These are phyloP conservation scores for Parnassius smintheus DNA, from an alignment of 2,888 invertebrate genomes.

Conservation along the genomic window DNA sequence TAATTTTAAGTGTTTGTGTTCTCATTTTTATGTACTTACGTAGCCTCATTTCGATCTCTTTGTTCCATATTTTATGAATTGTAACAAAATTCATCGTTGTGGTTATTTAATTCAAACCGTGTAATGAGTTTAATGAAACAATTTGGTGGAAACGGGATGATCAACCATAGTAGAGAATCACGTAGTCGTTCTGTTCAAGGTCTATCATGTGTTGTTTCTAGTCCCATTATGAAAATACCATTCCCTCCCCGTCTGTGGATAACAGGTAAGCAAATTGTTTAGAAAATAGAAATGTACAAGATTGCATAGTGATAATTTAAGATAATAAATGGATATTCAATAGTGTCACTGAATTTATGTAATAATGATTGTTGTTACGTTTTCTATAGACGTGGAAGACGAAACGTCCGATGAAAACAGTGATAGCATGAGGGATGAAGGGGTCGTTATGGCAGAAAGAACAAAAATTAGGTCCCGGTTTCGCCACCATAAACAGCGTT, in stretches of 20 bases:
- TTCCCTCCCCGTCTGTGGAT: slow-evolving; percentile 76
- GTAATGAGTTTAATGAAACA: slow-evolving; percentile 55
- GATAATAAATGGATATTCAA: no score
- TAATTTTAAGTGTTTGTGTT: slow-evolving; percentile 42
- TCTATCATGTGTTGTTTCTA: slow-evolving; percentile 55
- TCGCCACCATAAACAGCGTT: slow-evolving; percentile 62
- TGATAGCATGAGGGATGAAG: slow-evolving; percentile 54
- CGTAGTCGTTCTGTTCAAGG: slow-evolving; percentile 75
- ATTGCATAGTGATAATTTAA: no score
- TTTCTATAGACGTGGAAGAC: slow-evolving; percentile 61
- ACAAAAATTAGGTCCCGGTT: slow-evolving; percentile 64
- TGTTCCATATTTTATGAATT: slow-evolving; percentile 59
- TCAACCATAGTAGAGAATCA: slow-evolving; percentile 42
- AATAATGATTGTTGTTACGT: background rate
- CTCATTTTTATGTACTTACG: slow-evolving; percentile 39
- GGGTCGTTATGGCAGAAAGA: slow-evolving; percentile 51
- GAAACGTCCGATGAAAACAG: slow-evolving; percentile 69
- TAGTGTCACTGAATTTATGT: background rate
- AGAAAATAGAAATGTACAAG: background rate
- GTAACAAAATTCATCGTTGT: slow-evolving; percentile 55
- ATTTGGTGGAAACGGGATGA: slow-evolving; percentile 43
- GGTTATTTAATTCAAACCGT: slow-evolving; percentile 46
- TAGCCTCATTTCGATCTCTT: slow-evolving; percentile 56
- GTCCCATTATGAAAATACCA: slow-evolving; percentile 73
- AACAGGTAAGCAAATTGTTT: slow-evolving; percentile 56